Evolutionary conservation across 2,888 invertebrate genomes (phyloP).

Genomic region (Aphodius granarius): DNA sequence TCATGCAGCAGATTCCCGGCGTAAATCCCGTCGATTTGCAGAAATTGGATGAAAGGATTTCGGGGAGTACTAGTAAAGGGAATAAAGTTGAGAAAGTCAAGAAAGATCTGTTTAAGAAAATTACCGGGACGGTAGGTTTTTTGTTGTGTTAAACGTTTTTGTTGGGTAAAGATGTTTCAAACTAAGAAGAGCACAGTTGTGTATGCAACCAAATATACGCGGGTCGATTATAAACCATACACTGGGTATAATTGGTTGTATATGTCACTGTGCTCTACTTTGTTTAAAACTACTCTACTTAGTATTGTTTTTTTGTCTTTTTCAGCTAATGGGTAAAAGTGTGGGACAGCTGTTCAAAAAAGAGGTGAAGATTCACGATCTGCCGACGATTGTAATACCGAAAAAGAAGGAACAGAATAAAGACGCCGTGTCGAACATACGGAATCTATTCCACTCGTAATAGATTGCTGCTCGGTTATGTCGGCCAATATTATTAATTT

Average conservation of each 20-base stretch:
- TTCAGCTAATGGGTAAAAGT: conserved; percentile 78
- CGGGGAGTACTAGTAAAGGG: conserved; percentile 66
- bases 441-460: conserved; percentile 46
- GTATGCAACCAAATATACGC: no score
- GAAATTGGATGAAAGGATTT: conserved; percentile 83
- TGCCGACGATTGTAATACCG: conserved; percentile 69
- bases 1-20: conserved; percentile 80
- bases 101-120: conserved; percentile 88
- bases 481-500: conserved; percentile 27
- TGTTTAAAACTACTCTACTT: no score
- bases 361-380: conserved; percentile 81
- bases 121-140: conserved; percentile 71
- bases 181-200: no score
- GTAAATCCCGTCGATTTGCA: conserved; percentile 79
- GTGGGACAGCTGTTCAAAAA: conserved; percentile 86
- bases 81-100: conserved; percentile 87
- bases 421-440: conserved; percentile 47
- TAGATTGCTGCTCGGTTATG: conserved; percentile 18
- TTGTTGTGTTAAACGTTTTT: not conserved
- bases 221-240: no score
- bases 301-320: conserved; percentile 42
- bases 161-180: no score
- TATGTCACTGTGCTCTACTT: no score
- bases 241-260: no score
- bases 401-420: conserved; percentile 44